Evolutionary conservation across 2,113 vertebrate genomes (phyloP).

Genomic region (Psilopogon haemacephalus): DNA sequence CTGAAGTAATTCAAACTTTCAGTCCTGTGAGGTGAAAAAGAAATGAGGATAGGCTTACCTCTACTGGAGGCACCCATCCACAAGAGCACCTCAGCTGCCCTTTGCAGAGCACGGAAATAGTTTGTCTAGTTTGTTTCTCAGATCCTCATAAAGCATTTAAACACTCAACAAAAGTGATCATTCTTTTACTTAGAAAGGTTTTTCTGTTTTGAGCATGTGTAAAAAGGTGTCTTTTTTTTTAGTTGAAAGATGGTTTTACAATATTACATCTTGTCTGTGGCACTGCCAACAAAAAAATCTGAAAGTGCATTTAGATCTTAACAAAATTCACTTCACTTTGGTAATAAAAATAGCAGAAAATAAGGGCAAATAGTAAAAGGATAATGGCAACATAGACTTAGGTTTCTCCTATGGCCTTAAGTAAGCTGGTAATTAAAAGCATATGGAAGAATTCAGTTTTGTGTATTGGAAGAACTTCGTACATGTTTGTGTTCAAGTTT

Average conservation of each 20-base stretch:
- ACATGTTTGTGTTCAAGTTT: background rate
- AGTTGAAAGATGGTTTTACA: background rate
- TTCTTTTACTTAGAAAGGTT: background rate
- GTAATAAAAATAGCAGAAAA: background rate
- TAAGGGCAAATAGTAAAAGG: background rate
- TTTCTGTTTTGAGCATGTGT: background rate
- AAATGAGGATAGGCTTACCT: background rate
- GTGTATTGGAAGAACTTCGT: background rate
- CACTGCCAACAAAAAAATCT: background rate
- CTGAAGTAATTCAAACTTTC: background rate
- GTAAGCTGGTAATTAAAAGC: background rate
- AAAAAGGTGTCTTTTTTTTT: background rate
- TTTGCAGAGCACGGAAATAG: background rate
- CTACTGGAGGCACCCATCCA: background rate
- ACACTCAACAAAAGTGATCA: background rate
- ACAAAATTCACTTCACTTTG: background rate
- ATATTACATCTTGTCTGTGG: background rate
- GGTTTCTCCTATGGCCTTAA: background rate
- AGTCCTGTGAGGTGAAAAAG: background rate
- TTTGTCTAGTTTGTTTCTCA: background rate
- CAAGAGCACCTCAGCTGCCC: background rate
- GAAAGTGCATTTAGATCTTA: background rate
- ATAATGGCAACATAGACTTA: background rate
- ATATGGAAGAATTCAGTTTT: background rate
- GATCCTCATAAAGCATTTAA: background rate